Percentiles rank a stretch among this genome's conserved stretches.
Evolutionary conservation across 37 sponge, comb jelly and placozoan species (phyloP).

Genomic region (Haliclona indistincta): DNA sequence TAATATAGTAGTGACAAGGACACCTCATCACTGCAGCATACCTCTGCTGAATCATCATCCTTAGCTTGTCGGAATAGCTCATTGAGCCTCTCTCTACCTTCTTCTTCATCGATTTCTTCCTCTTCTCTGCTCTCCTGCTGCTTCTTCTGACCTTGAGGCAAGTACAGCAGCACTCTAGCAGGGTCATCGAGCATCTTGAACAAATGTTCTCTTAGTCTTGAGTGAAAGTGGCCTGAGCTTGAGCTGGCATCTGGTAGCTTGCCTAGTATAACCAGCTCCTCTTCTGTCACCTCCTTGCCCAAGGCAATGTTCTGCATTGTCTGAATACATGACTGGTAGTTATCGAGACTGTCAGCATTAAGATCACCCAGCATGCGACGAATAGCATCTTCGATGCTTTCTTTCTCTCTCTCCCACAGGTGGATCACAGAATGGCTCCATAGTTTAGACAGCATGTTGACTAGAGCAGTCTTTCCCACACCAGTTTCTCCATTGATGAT

Average conservation of each 20-base stretch:
- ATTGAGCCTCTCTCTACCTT: neutral
- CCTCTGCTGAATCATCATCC: slow-evolving; percentile 23
- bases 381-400: slow-evolving; percentile 26
- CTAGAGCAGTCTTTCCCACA: slow-evolving; percentile 90
- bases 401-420: slow-evolving; percentile 55
- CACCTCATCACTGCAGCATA: neutral
- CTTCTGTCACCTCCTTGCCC: slow-evolving; percentile 15
- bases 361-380: slow-evolving; percentile 24
- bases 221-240: slow-evolving; percentile 12
- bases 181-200: slow-evolving; percentile 45
- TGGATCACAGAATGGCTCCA: slow-evolving; percentile 73
- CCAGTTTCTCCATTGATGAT: slow-evolving; percentile 97
- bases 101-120: neutral
- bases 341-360: neutral
- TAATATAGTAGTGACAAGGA: neutral
- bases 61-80: slow-evolving; percentile 19
- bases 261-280: slow-evolving; percentile 25
- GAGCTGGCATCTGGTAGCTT: slow-evolving; percentile 25
- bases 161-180: slow-evolving; percentile 26
- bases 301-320: slow-evolving; percentile 6
- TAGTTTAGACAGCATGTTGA: slow-evolving; percentile 85
- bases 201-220: slow-evolving; percentile 5
- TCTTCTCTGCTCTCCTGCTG: no score
- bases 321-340: slow-evolving; percentile 43
- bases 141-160: neutral